Evolutionary conservation across 2,113 vertebrate species (phyloP).

Genomic region (Eudyptes chrysolophus): DNA sequence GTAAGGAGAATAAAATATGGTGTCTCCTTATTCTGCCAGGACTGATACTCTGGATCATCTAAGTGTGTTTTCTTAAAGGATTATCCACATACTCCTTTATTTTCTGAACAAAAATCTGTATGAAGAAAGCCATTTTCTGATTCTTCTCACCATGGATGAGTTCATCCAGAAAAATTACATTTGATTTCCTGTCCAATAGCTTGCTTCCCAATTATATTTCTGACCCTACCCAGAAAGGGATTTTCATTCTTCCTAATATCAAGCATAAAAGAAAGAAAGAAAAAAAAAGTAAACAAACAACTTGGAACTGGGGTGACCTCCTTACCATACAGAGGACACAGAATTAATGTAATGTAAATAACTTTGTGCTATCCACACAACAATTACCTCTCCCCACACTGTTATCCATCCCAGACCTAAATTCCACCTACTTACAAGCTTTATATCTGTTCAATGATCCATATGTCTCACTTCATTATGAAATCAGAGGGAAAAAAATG

Average conservation of each 20-base stretch:
- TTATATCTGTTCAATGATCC: background rate
- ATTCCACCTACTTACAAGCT: background rate
- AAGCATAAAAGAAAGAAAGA: background rate
- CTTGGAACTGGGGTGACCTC: background rate
- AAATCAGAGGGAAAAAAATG: background rate
- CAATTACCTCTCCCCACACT: background rate
- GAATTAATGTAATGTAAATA: background rate
- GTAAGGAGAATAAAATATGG: background rate
- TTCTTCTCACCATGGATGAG: background rate
- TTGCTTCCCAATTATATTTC: background rate
- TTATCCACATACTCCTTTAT: background rate
- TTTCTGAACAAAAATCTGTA: background rate
- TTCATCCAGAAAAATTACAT: background rate
- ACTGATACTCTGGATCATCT: background rate
- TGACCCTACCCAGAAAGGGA: background rate
- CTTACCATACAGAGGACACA: background rate
- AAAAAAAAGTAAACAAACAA: background rate
- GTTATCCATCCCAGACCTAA: background rate
- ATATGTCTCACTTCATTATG: background rate
- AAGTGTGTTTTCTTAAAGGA: background rate
- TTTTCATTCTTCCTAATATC: background rate
- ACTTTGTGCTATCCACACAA: background rate
- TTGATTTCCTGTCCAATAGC: background rate
- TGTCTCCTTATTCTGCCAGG: background rate
- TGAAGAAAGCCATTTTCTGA: background rate